phyloP scores from a whole-genome alignment of 2,113 vertebrate species.

The Tretioscincus oriximinensis region DNA sequence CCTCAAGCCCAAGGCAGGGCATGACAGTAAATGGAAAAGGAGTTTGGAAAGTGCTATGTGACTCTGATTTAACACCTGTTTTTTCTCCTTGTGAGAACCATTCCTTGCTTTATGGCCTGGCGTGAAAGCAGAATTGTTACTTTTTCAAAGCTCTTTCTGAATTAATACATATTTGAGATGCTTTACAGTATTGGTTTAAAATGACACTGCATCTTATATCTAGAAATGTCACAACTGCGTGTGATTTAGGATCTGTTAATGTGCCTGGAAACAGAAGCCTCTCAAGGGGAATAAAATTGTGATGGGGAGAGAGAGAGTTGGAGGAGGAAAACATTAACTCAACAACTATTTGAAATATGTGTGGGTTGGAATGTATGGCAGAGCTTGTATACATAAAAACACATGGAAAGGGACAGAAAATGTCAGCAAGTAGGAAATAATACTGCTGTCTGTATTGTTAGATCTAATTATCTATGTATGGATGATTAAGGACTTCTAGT shows the following conservation, averaged over 20 bases:
- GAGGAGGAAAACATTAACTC: background rate
- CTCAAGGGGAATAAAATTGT: slow-evolving; percentile 11
- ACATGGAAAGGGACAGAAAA: background rate
- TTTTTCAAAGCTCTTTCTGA: background rate
- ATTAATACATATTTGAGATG: slow-evolving; percentile 12
- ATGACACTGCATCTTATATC: slow-evolving; percentile 36
- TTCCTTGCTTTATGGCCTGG: slow-evolving; percentile 17
- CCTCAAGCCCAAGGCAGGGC: too few relatives aligned
- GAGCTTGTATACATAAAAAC: background rate
- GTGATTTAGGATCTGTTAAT: slow-evolving; percentile 48
- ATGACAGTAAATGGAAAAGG: too few relatives aligned
- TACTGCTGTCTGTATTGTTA: background rate
- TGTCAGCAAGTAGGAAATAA: background rate
- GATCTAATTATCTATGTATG: slow-evolving; percentile 13
- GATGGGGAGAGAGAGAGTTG: background rate
- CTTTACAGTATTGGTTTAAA: slow-evolving; percentile 33
- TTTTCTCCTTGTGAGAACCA: too few relatives aligned
- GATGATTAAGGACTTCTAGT: fast-evolving
- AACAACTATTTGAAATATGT: background rate
- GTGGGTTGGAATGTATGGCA: background rate
- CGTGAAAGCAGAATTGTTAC: slow-evolving; percentile 38
- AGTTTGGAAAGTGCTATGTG: too few relatives aligned
- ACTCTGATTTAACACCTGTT: too few relatives aligned
- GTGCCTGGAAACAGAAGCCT: slow-evolving; percentile 25
- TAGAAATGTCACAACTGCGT: slow-evolving; percentile 38